phyloP scores from a whole-genome alignment of 2,113 vertebrate species.

The Psephotus haematonotus region DNA sequence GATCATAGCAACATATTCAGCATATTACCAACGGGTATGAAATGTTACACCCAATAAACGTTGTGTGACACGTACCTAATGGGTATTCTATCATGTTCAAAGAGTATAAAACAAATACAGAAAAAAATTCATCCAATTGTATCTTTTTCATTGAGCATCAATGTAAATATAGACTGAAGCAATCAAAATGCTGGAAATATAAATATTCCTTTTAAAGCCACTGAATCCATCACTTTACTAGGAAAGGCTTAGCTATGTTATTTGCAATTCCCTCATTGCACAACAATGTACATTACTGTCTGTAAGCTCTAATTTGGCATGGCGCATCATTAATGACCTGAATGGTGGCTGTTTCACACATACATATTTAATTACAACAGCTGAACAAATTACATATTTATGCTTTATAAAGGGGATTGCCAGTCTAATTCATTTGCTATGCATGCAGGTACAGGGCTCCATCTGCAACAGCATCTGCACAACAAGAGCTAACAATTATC shows the following conservation, averaged over 20 bases:
- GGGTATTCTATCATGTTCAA: slow-evolving; percentile 69
- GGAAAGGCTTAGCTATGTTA: slow-evolving; percentile 80
- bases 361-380: slow-evolving; percentile 99
- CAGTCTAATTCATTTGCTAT: slow-evolving; percentile 92
- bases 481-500: slow-evolving; percentile 88
- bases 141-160: slow-evolving; percentile 69
- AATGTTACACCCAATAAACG: slow-evolving; percentile 74
- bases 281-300: slow-evolving; percentile 86
- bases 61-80: slow-evolving; percentile 64
- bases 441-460: slow-evolving; percentile 95
- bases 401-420: slow-evolving; percentile 93
- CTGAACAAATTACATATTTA: slow-evolving; percentile 99
- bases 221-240: slow-evolving; percentile 76
- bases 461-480: slow-evolving; percentile 96
- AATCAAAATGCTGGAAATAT: slow-evolving; percentile 79
- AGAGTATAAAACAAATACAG: slow-evolving; percentile 72
- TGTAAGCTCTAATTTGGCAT: slow-evolving; percentile 89
- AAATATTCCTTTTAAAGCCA: slow-evolving; percentile 80
- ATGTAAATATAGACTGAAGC: slow-evolving; percentile 75
- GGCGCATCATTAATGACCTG: slow-evolving; percentile 93
- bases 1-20: slow-evolving; percentile 58
- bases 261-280: slow-evolving; percentile 84
- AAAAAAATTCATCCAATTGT: slow-evolving; percentile 66
- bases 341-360: slow-evolving; percentile 93
- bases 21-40: slow-evolving; percentile 58